These are phyloP conservation scores for Druceiella hillmani DNA, from an alignment of 2,888 invertebrate species.

Conservation along the genomic window DNA sequence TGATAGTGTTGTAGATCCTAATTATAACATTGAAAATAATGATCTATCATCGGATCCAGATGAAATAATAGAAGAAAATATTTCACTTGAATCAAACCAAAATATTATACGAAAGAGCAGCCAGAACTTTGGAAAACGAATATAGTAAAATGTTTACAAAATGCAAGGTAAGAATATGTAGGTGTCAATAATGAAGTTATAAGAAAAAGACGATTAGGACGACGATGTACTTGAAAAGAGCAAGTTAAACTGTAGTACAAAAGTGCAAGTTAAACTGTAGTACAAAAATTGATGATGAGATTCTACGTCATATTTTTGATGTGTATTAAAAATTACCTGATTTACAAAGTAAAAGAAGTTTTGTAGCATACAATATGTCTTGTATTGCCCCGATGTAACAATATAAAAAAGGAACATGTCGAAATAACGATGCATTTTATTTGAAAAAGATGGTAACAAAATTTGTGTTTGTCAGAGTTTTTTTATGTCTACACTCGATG, in stretches of 20 bases:
- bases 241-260: constrained; percentile 11
- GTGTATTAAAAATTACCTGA: constrained; percentile 12
- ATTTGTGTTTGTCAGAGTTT: constrained; percentile 9
- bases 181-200: constrained; percentile 12
- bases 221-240: constrained; percentile 12
- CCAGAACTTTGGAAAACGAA: constrained; percentile 14
- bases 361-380: constrained; percentile 11
- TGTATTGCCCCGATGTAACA: constrained; percentile 12
- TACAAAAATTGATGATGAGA: constrained; percentile 11
- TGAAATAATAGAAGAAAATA: constrained; percentile 9
- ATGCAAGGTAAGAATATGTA: constrained; percentile 12
- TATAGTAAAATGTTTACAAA: constrained; percentile 13
- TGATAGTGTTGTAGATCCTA: constrained; percentile 12
- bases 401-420: constrained; percentile 13
- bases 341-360: constrained; percentile 13
- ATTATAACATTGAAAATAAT: constrained; percentile 14
- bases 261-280: constrained; percentile 12
- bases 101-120: constrained; percentile 9
- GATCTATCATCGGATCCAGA: constrained; percentile 10
- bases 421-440: constrained; percentile 9
- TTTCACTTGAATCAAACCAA: constrained; percentile 10
- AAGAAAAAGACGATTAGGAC: constrained; percentile 12
- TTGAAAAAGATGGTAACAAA: constrained; percentile 2
- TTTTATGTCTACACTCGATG: constrained; percentile 7
- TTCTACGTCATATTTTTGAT: constrained; percentile 11